Evolutionary conservation across 2,113 vertebrate species (phyloP), one percentile per base, ranked within the genome.

Genomic region (Semicossyphus pulcher): DNA sequence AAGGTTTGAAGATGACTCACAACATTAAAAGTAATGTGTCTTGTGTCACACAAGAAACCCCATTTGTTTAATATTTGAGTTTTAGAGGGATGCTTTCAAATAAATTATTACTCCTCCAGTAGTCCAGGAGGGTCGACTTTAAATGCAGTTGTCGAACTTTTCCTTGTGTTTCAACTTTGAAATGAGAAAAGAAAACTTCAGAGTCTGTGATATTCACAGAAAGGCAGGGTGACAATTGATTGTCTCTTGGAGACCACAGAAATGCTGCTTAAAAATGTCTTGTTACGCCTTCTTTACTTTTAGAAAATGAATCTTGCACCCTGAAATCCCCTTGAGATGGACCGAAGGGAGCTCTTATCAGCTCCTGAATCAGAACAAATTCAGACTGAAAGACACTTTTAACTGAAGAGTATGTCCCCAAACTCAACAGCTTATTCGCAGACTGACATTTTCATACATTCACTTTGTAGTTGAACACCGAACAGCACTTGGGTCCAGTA

Each of bases 101-200:
- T 64, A 20, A 70, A 51, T 80, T 45, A 73, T 63, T 41, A 45
- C 62, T 61, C 54, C 4, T n/a, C 21, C 15, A 14, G 20, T 31
- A 53, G 25, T 68, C 16, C 0, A 5, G 63, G 20, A 68, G 7
- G 15, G 25, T 52, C 10, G 23, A 61, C 52, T 59, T 72, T 69
- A 75, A 78, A 61, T 62, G 49, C 64, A 67, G 54, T 11, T 44
- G 41, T 68, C 28, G 5, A 80, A 74, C 56, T 65, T 86, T 52
- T 71, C 25, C 25, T 10, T 14, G 2, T 2, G 36, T 32, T 64
- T 72, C 9, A 0, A 72, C 32, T 70, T 62, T 29, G 31, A 79
- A 69, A 68, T 54, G 32, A 77, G 56, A n/a, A 61, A 48, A 51
- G 45, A 29, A 64, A 77, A 53, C 41, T 75, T 23, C 15, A 4